These are phyloP conservation scores for Bradypodion pumilum DNA, from an alignment of 2,797 vertebrate species.

Conservation along the genomic window DNA sequence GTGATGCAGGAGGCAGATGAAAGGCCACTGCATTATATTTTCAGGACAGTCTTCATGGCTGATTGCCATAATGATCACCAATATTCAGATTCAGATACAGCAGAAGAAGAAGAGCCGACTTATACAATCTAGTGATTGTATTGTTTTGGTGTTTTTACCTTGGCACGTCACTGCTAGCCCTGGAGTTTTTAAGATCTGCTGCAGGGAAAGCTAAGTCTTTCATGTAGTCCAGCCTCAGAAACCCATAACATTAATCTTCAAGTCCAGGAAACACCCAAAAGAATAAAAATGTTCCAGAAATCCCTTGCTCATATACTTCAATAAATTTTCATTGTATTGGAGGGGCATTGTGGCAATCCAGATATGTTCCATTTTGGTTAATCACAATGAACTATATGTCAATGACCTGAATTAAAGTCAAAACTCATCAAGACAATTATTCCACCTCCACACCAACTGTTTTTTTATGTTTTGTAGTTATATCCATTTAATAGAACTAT, in stretches of 20 bases:
- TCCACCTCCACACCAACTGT: background rate
- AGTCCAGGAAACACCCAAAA: background rate
- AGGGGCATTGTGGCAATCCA: background rate
- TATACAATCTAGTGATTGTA: no score
- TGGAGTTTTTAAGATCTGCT: background rate
- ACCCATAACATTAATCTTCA: background rate
- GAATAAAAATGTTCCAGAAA: background rate
- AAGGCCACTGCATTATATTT: no score
- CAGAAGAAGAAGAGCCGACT: no score
- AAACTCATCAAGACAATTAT: background rate
- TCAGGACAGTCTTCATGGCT: no score
- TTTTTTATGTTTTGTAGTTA: conserved; percentile 9
- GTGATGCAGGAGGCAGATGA: no score
- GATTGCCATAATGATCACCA: no score
- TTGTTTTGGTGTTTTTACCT: no score
- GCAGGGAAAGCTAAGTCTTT: background rate
- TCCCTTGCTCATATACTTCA: background rate
- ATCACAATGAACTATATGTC: background rate
- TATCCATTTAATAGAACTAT: conserved; percentile 13
- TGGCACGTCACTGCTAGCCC: background rate
- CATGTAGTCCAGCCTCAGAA: background rate
- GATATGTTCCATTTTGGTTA: background rate
- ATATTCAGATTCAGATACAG: no score
- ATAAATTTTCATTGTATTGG: background rate
- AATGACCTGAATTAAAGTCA: background rate